These are phyloP conservation scores for Melipona bicolor DNA, from an alignment of 2,888 invertebrate genomes.

Conservation along the genomic window DNA sequence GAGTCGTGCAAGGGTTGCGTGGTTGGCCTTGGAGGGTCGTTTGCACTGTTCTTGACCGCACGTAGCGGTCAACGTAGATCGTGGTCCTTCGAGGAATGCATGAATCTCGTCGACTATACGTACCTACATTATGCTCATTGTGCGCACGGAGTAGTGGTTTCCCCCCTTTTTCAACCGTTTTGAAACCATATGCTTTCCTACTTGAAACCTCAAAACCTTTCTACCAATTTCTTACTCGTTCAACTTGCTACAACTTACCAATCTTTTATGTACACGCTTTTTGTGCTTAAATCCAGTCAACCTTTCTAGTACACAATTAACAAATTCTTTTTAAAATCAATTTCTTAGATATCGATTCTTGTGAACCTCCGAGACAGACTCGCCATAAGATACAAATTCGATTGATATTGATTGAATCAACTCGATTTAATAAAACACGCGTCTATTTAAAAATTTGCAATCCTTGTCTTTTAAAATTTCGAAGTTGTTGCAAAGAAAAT, in stretches of 20 bases:
- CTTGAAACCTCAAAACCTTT: neutral
- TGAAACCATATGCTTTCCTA: conserved; percentile 35
- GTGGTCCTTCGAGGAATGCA: conserved; percentile 71
- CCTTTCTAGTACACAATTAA: neutral
- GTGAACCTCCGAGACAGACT: no score
- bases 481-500: neutral
- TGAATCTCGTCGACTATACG: conserved; percentile 54
- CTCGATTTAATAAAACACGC: no score
- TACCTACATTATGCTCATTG: conserved; percentile 56
- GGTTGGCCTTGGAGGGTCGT: conserved; percentile 78
- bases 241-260: no score
- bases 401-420: no score
- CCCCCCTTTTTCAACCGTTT: conserved; percentile 26
- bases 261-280: neutral
- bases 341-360: neutral
- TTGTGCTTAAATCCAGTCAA: neutral
- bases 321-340: neutral
- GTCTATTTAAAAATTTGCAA: neutral
- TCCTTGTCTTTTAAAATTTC: no score
- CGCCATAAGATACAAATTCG: no score
- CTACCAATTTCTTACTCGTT: conserved; percentile 27
- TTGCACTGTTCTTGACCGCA: conserved; percentile 73
- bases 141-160: conserved; percentile 38
- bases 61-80: conserved; percentile 59
- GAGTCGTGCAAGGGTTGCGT: conserved; percentile 73